Conservation (phyloP, 2,888 invertebrate genomes). For the Steromphala cineraria region DNA sequence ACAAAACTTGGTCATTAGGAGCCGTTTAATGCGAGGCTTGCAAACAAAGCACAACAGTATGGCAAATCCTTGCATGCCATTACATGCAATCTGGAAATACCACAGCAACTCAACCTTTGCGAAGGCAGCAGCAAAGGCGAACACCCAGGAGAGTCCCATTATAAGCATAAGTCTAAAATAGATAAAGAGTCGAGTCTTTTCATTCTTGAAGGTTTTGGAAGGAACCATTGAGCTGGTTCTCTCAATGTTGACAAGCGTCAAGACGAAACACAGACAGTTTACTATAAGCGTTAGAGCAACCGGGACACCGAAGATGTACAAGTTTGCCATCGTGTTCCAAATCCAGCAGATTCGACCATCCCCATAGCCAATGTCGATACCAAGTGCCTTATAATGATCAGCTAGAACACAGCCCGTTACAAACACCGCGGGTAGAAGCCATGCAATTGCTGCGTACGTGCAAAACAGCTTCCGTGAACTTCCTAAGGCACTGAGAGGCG, state of each 20-base stretch:
- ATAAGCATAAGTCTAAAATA: conserved; percentile 28
- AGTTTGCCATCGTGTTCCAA: neutral
- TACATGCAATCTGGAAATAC: conserved; percentile 31
- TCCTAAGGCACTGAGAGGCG: neutral
- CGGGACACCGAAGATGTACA: conserved; percentile 19
- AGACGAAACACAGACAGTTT: conserved; percentile 17
- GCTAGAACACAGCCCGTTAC: conserved; percentile 7
- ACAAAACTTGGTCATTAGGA: neutral
- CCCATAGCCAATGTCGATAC: neutral
- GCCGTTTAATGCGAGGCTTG: neutral
- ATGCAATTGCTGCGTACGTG: neutral
- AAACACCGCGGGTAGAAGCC: conserved; percentile 21
- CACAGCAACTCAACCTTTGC: conserved; percentile 27
- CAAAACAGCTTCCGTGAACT: neutral
- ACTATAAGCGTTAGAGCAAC: neutral
- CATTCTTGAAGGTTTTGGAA: neutral
- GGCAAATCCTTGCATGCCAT: conserved; percentile 25
- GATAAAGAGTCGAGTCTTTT: neutral
- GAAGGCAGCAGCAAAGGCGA: conserved; percentile 33
- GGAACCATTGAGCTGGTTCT: neutral
- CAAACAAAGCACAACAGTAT: conserved; percentile 29
- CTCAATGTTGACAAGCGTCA: conserved; percentile 23
- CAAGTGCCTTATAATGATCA: conserved; percentile 8
- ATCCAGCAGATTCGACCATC: conserved; percentile 27
- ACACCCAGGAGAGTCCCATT: conserved; percentile 33